These are phyloP conservation scores for Mythimna ferrago DNA, from an alignment of 2,888 invertebrate species.

Conservation along the genomic window DNA sequence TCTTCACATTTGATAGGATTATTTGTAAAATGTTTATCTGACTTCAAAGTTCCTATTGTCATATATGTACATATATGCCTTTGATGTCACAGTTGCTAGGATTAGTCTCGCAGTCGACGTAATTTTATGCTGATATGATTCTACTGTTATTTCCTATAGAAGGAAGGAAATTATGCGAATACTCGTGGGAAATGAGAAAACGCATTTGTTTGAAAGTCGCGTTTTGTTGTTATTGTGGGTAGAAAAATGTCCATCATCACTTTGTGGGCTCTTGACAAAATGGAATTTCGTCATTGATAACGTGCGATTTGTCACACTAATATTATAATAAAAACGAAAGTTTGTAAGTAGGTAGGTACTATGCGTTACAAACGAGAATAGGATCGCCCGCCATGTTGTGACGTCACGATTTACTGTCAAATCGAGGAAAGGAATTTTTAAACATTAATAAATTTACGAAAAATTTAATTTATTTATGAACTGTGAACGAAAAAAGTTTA, in stretches of 20 bases:
- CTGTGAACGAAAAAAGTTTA: no score
- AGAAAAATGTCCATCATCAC: neutral
- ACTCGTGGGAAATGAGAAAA: neutral
- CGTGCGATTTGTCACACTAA: no score
- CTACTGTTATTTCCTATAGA: neutral
- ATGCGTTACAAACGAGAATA: no score
- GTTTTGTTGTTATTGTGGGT: neutral
- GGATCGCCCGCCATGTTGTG: no score
- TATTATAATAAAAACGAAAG: no score
- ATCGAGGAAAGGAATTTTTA: no score
- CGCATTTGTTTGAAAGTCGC: neutral
- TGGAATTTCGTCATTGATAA: neutral
- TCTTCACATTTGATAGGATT: constrained; percentile 11
- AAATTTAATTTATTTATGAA: no score
- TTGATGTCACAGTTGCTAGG: constrained; percentile 21
- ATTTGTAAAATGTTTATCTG: constrained; percentile 11
- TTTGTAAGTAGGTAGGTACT: no score
- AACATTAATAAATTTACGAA: no score
- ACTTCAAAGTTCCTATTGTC: constrained; percentile 24
- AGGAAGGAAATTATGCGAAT: neutral
- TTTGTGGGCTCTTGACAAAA: neutral
- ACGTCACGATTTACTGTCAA: no score
- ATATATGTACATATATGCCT: constrained; percentile 2
- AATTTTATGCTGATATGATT: constrained; percentile 34
- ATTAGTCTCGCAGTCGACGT: neutral